Evolutionary conservation across 2,113 vertebrate genomes (phyloP), one percentile per base, ranked within the genome.

Genomic region (Bos indicus): DNA sequence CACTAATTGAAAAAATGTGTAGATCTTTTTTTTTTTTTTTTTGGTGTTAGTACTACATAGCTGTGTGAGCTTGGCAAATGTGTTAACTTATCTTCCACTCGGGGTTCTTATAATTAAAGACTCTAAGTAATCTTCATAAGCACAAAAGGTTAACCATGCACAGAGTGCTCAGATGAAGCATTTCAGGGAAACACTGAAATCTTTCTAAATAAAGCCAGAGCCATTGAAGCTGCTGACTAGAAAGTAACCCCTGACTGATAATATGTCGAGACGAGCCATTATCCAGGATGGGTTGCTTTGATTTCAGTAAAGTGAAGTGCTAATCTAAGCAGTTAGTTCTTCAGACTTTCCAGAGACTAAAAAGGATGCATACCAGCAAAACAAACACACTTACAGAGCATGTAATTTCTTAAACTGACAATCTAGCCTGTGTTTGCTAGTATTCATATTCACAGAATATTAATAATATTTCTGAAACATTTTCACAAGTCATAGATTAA

Each of bases 221-320:
- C 21, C 88, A 91, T 6, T 56, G 88, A 86, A 94, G 67, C 67
- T 84, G 90, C 59, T 92, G 57, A 95, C 74, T 97, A 90, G 96
- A 97, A 98, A 96, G 94, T 91, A 92, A 94, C 54, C 67, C 77
- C 52, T 97, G 64, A 95, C 85, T 93, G 85, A 54, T 80, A 88
- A 93, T 85, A 94, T 51, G n/a, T 87, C 88, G 91, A 86, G 95
- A 94, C 89, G 96, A 94, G 95, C 60, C 95, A 94, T 98, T 98
- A 92, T 92, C 77, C 51, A 62, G 71, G 56, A 94, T 83, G 60
- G 36, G 77, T 90, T 96, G 81, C 84, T 98, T 97, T 95, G 51
- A 97, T 94, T 97, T 92, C 51, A 92, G 67, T 54, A 60, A 94
- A 93, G 51, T 82, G 51, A 96, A 93, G 85, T 91, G 88, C 51